Evolutionary conservation across 2,797 vertebrate species (phyloP), one percentile per base, ranked within the genome.

Genomic region (Lutra lutra): DNA sequence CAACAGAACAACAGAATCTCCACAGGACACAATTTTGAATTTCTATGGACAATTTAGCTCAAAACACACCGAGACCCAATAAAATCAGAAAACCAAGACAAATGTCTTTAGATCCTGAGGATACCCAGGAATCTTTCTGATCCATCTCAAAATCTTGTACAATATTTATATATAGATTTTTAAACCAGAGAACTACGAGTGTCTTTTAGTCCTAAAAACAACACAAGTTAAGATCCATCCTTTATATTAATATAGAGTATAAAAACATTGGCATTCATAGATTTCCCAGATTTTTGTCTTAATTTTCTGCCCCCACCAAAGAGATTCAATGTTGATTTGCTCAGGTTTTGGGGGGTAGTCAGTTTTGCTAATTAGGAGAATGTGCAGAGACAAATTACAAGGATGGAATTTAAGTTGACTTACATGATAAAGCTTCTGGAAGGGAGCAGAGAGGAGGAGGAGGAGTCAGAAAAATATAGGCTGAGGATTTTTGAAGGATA

Each of bases 1-100:
- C 2, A 72, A 85, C 77, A 86, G 40, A 78, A 29, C 1, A 68
- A 51, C 1, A 23, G 4, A 80, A 89, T 62, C 21, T 88, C n/a
- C n/a, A 3, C 6, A n/a, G 70, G 48, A 29, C 40, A 70, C 1
- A 46, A 35, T 54, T 86, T 18, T 90, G 25, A 54, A 2, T 84
- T 93, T 87, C 29, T 73, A 46, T 68, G n/a, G 9, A 83, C 86
- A 94, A 89, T 79, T 79, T 91, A 91, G 0, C 25, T 87, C 21
- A 75, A 73, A 91, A 91, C 10, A 90, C 14, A 91, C 13, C 88
- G 40, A 66, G 12, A 91, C 18, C 6, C 11, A 21, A 84, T 3
- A 87, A 72, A 84, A 60, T 86, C 27, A 89, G 60, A 83, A 95
- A 96, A 92, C 20, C 10, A 38, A 68, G n/a, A 87, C 2, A 27